A percentile compares a stretch with the other conserved stretches of the same genome.
phyloP scores from a whole-genome alignment of 2,113 vertebrate species.

The Platanista minor region DNA sequence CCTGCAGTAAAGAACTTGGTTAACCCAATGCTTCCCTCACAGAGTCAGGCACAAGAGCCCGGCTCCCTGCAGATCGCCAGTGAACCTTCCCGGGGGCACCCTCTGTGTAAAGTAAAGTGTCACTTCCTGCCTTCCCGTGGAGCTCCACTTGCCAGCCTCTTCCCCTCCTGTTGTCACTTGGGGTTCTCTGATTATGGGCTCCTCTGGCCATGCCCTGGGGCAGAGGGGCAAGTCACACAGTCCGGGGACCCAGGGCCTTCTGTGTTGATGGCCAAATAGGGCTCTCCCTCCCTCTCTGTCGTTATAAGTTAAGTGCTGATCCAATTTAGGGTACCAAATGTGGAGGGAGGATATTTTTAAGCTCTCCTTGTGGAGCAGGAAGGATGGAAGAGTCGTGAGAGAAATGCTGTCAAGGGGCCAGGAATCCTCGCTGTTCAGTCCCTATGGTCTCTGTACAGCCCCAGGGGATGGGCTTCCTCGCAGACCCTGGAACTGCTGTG shows the following conservation, averaged over 20 bases:
- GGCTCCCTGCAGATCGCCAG: neutral
- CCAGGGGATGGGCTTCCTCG: neutral
- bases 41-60: neutral
- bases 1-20: neutral
- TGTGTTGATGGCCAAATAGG: rapidly evolving
- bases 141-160: neutral
- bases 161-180: neutral
- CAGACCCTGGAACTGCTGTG: neutral
- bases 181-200: neutral
- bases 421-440: neutral
- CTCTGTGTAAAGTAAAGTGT: neutral
- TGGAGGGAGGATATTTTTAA: conserved; percentile 16
- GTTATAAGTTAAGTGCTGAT: neutral
- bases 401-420: neutral
- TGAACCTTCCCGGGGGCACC: neutral
- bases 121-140: neutral
- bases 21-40: neutral
- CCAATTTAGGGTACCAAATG: neutral
- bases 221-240: neutral
- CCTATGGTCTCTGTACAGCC: neutral
- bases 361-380: neutral
- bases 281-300: neutral
- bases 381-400: neutral
- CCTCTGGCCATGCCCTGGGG: neutral
- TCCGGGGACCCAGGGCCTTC: neutral